Base-by-base conservation (phyloP, 2,797 vertebrate genomes). In the Rousettus madagascariensis region DNA sequence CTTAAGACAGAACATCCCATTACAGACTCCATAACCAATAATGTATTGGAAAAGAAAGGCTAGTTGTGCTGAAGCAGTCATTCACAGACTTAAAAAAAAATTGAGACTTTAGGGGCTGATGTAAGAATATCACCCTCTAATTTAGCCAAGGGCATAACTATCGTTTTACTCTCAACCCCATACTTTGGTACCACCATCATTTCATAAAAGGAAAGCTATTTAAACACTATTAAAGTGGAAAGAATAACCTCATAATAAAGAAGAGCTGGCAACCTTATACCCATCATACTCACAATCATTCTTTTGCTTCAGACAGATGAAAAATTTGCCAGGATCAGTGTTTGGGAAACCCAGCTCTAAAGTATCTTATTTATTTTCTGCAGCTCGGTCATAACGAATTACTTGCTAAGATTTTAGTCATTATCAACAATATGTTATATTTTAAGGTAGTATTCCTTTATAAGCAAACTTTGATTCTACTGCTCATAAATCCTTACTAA, bases 51-150 rank as follows among this genome's bases (percentile, higher is more conserved):
- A 95, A 95, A 90, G 33, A 77, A 83, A 85, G 53, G 65, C 78
- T 94, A 78, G 38, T n/a, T 93, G 59, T 80, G 90, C 30, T 87
- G 83, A 95, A 90, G 36, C 69, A 86, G 38, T 75, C 89, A 36
- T 86, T 94, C 71, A 80, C 5, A 74, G 66, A 94, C 68, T 66
- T 85, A 85, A 22, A 24, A 49, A 49, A 75, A 53, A 33, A 46
- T 33, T 8, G 11, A 91, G 78, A 86, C 53, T 91, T 79, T 75
- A 87, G 38, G 77, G 77, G 93, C 41, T 8, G 43, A 75, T 12
- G n/a, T 4, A 61, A 59, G 71, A 91, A 88, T 10, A 79, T 43
- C 74, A 86, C 71, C 38, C 83, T 78, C 86, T 43, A 82, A 86
- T 82, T 93, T 85, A 77, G 53, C n/a, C 19, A 95, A 79, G 30